Base-by-base conservation (phyloP, 1,140 invertebrate species). In the Carposina sasakii region DNA sequence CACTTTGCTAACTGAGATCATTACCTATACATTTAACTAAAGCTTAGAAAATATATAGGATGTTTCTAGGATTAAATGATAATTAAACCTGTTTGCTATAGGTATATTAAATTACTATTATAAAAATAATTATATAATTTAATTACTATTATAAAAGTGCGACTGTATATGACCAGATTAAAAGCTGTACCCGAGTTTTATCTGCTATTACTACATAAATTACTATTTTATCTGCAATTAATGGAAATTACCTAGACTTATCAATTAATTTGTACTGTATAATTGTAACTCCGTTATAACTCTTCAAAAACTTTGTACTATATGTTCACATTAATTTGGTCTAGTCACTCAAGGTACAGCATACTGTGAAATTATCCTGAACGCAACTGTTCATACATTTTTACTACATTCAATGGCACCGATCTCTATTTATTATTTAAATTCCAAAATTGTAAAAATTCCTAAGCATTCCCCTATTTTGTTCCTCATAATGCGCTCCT, bases 221-320 rank as follows among this genome's bases (percentile, higher is more conserved):
- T 6, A 28, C 6, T 12, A 28, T 28, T 28, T 12, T 28, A 43
- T 47, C 46, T 64, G 45, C 50, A 48, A 50, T n/a, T n/a, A n/a
- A n/a, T n/a, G n/a, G n/a, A n/a, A n/a, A n/a, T n/a, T n/a, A n/a
- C 23, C 67, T 78, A 76, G 42, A 54, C 78, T 82, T 82, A 81
- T 67, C 55, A n/a, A 77, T 66, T 82, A 82, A 78, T 82, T 82
- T 82, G 78, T 82, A 82, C 78, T 82, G 76, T 65, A 49, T 59
- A 54, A 59, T 65, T 71, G 61, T 76, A 63, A 41, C 76, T 43
- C 73, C 76, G 73, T 63, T 78, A 63, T 58, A 56, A 50, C 55
- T 49, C 60, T 61, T 21, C 12, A 39, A 39, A 21, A 28, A 28
- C 6, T 28, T 28, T 28, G 24, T 6, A 28, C 24, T 12, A 6